Conservation (phyloP, 2,888 invertebrate species). For the Pachliopta kotzebuea region DNA sequence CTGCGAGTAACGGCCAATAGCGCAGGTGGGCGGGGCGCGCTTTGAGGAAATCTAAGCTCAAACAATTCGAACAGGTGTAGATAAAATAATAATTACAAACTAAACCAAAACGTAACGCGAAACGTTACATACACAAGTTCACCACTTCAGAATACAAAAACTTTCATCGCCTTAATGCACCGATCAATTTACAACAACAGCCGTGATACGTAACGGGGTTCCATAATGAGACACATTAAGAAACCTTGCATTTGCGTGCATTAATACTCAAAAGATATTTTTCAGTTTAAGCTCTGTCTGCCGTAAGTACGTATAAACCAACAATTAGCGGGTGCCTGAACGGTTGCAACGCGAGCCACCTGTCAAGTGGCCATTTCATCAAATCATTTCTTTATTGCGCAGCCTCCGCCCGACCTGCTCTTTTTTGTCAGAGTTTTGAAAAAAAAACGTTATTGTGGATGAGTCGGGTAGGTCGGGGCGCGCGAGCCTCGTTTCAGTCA, state of each 20-base stretch:
- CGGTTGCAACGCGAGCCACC: constrained; percentile 73
- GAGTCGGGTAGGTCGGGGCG: constrained; percentile 77
- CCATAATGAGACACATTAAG: constrained; percentile 61
- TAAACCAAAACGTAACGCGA: constrained; percentile 23
- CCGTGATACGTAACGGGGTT: constrained; percentile 51
- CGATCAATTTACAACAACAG: constrained; percentile 47
- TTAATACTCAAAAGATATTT: constrained; percentile 72
- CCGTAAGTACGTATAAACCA: constrained; percentile 58
- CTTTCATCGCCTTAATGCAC: constrained; percentile 27
- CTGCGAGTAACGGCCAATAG: constrained; percentile 65
- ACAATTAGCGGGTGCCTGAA: constrained; percentile 67
- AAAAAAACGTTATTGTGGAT: constrained; percentile 66
- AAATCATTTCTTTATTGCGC: constrained; percentile 78
- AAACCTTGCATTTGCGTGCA: constrained; percentile 72
- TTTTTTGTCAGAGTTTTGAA: constrained; percentile 71
- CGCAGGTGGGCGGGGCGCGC: constrained; percentile 65
- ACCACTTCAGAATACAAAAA: background rate
- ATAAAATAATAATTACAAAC: constrained; percentile 19
- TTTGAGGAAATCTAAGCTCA: constrained; percentile 62
- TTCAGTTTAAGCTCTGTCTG: constrained; percentile 64
- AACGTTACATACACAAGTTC: constrained; percentile 31
- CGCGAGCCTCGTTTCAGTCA: constrained; percentile 74
- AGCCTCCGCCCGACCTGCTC: constrained; percentile 68
- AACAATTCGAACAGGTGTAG: constrained; percentile 32
- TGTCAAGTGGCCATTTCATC: constrained; percentile 76